Conservation (phyloP, 2,888 invertebrate species). For the Chymomyza caudatula region DNA sequence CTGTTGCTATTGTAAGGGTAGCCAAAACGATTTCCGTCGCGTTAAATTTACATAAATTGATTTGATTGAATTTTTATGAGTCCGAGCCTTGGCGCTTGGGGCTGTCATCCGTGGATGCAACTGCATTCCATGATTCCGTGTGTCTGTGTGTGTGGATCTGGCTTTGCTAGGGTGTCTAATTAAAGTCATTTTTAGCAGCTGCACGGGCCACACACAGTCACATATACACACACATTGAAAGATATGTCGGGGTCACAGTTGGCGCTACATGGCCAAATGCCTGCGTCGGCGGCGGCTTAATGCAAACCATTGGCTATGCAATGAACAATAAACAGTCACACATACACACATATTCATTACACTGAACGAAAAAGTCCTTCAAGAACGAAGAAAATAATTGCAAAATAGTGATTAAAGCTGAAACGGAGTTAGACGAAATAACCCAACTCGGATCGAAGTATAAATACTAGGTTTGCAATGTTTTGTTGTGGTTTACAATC, state of each 20-base stretch:
- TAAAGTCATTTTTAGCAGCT: slow-evolving; percentile 67
- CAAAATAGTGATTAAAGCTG: too few relatives aligned
- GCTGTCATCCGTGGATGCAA: not conserved
- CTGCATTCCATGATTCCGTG: not conserved
- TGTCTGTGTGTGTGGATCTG: not conserved
- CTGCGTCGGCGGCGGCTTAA: slow-evolving; percentile 33
- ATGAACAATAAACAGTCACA: slow-evolving; percentile 22
- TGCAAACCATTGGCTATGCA: slow-evolving; percentile 38
- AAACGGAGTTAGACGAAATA: too few relatives aligned
- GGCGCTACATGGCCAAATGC: slow-evolving; percentile 54
- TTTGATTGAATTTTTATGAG: slow-evolving; percentile 78
- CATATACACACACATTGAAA: slow-evolving; percentile 3
- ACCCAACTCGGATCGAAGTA: too few relatives aligned
- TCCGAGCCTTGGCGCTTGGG: slow-evolving; percentile 12
- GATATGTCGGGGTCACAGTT: slow-evolving; percentile 61
- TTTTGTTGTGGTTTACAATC: too few relatives aligned
- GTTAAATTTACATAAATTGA: slow-evolving; percentile 79
- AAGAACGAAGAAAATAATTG: too few relatives aligned
- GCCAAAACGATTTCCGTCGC: slow-evolving; percentile 42
- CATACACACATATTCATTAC: slow-evolving; percentile 2
- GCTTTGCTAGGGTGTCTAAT: slow-evolving; percentile 42
- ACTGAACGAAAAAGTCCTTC: not conserved
- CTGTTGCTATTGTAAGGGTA: not conserved
- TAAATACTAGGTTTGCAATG: too few relatives aligned
- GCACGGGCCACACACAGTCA: slow-evolving; percentile 15